Percentiles rank a stretch among this genome's conserved stretches.
phyloP scores from a whole-genome alignment of 2,797 vertebrate species.

The Florisuga fusca region DNA sequence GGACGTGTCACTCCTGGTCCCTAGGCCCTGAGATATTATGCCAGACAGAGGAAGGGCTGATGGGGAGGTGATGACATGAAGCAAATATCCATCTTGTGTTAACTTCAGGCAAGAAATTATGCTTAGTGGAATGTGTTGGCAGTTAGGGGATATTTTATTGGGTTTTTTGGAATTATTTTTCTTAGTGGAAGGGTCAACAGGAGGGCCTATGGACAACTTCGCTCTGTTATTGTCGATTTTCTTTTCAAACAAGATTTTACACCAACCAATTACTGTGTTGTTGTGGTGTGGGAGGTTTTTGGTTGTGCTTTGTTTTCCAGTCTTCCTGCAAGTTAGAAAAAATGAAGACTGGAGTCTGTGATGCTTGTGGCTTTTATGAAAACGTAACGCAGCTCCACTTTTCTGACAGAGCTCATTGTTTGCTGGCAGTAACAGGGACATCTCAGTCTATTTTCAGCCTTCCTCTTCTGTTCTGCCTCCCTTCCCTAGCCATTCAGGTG shows the following conservation, averaged over 20 bases:
- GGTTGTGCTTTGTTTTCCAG: not conserved
- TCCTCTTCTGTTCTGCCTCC: not conserved
- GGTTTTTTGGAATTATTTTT: not conserved
- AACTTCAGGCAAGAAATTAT: constrained; percentile 45
- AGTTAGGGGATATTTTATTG: constrained; percentile 10
- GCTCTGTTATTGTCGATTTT: not conserved
- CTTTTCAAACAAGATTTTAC: not conserved
- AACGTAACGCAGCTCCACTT: not conserved
- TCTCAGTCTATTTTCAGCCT: constrained; percentile 21
- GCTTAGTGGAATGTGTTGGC: constrained; percentile 41
- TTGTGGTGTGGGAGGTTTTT: not conserved
- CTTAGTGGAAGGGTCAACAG: not conserved
- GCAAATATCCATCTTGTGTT: constrained; percentile 57
- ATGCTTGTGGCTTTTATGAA: not conserved
- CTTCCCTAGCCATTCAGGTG: not conserved
- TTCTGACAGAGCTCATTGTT: constrained; percentile 40
- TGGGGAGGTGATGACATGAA: constrained; percentile 42
- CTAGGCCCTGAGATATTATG: constrained; percentile 26
- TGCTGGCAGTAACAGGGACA: not conserved
- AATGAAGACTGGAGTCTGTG: not conserved
- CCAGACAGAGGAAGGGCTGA: constrained; percentile 25
- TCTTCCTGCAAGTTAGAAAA: not conserved
- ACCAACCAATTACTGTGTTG: not conserved
- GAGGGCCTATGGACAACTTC: not conserved
- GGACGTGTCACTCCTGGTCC: constrained; percentile 46